Evolutionary conservation across 2,797 vertebrate species (phyloP).

Genomic region (Mormyrops attenuatus): DNA sequence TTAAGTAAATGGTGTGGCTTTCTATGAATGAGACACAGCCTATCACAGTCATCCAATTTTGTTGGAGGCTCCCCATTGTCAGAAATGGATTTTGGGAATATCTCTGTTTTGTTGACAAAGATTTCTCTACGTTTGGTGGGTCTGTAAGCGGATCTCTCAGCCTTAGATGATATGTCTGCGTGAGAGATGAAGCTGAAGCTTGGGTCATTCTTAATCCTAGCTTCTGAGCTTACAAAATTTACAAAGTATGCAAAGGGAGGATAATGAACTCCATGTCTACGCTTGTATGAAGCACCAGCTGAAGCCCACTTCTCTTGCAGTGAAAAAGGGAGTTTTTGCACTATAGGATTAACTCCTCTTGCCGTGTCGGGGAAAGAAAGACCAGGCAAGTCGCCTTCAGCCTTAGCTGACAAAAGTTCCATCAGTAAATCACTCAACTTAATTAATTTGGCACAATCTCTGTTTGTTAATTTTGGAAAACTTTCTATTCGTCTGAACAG

Average conservation of each 20-base stretch:
- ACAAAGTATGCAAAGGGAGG: neutral
- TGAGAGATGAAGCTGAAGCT: slow-evolving; percentile 33
- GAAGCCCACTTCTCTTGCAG: slow-evolving; percentile 12
- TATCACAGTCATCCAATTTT: neutral
- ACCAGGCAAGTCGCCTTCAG: neutral
- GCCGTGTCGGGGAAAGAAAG: neutral
- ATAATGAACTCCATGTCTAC: neutral
- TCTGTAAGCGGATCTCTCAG: no score
- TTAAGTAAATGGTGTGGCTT: slow-evolving; percentile 27
- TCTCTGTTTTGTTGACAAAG: slow-evolving; percentile 27
- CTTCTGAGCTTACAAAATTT: neutral
- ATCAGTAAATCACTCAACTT: neutral
- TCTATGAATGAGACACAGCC: slow-evolving; percentile 20
- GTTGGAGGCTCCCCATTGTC: neutral
- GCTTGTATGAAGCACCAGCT: neutral
- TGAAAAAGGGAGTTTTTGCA: slow-evolving; percentile 14
- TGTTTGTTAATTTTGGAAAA: neutral
- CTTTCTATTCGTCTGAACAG: neutral
- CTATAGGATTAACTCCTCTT: neutral
- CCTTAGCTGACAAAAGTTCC: slow-evolving; percentile 6
- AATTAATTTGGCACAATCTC: neutral
- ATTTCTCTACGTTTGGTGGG: slow-evolving; percentile 26
- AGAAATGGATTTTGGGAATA: neutral
- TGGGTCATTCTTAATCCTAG: slow-evolving; percentile 29
- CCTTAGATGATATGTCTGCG: neutral